Percentiles rank a stretch among this genome's conserved stretches.
Evolutionary conservation across 2,113 vertebrate genomes (phyloP).

Genomic region (Bettongia penicillata): DNA sequence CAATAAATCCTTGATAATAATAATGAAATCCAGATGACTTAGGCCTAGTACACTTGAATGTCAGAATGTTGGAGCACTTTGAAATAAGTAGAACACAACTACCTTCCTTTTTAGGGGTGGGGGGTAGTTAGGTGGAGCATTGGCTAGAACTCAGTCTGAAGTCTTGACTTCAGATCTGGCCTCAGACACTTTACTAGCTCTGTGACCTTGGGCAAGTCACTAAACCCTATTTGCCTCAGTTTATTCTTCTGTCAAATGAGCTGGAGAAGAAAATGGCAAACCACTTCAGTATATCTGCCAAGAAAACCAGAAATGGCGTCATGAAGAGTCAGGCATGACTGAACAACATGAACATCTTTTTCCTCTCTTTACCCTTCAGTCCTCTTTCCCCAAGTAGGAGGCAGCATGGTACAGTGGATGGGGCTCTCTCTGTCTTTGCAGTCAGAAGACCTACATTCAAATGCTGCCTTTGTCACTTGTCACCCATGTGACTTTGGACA

Average conservation of each 20-base stretch:
- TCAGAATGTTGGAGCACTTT: not conserved
- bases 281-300: not conserved
- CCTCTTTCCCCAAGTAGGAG: not conserved
- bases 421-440: not conserved
- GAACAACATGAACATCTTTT: not conserved
- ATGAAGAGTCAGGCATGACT: not conserved
- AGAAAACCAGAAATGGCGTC: not conserved
- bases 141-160: not conserved
- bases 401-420: not conserved
- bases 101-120: not conserved
- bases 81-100: not conserved
- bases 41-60: too few species aligned
- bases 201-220: not conserved
- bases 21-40: constrained; percentile 9
- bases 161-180: not conserved
- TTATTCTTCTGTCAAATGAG: not conserved
- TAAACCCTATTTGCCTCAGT: not conserved
- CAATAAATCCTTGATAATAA: not conserved
- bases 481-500: not conserved
- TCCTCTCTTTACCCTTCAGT: not conserved
- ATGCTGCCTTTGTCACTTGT: not conserved
- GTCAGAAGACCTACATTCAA: not conserved
- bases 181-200: not conserved
- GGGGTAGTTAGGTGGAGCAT: not conserved
- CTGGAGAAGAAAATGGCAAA: not conserved